These are phyloP conservation scores for Paralvinella palmiformis DNA, from an alignment of 1,140 invertebrate genomes.

Conservation along the genomic window DNA sequence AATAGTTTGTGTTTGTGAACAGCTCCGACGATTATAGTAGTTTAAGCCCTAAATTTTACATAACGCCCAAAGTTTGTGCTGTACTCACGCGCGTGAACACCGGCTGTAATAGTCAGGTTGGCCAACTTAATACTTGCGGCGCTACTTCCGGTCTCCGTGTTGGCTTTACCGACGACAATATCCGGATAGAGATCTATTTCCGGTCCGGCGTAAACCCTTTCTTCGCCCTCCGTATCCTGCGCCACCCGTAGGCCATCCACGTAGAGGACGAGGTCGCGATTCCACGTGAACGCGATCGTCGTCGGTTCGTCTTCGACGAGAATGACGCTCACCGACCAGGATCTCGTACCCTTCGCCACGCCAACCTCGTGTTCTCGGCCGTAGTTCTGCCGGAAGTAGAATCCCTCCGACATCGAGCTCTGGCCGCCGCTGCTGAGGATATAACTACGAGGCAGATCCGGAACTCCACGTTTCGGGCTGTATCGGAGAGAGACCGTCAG, in stretches of 20 bases:
- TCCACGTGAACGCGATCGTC: constrained; percentile 28
- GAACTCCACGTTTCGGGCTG: not conserved
- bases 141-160: no score
- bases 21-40: no score
- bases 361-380: constrained; percentile 35
- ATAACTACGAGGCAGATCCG: constrained; percentile 8
- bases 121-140: no score
- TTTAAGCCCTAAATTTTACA: no score
- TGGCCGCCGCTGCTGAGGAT: constrained; percentile 35
- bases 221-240: not conserved
- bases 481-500: constrained; percentile 29
- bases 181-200: not conserved
- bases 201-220: not conserved
- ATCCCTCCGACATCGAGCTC: constrained; percentile 28
- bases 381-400: constrained; percentile 29
- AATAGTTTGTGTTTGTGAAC: no score
- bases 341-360: constrained; percentile 18
- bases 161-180: not conserved
- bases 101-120: no score
- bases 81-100: no score
- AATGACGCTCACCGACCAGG: constrained; percentile 27
- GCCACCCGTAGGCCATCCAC: constrained; percentile 26
- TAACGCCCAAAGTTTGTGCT: no score
- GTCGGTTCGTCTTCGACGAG: constrained; percentile 22
- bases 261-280: not conserved